Base-by-base conservation (phyloP, 2,888 invertebrate genomes). In the Chrysolina americana region DNA sequence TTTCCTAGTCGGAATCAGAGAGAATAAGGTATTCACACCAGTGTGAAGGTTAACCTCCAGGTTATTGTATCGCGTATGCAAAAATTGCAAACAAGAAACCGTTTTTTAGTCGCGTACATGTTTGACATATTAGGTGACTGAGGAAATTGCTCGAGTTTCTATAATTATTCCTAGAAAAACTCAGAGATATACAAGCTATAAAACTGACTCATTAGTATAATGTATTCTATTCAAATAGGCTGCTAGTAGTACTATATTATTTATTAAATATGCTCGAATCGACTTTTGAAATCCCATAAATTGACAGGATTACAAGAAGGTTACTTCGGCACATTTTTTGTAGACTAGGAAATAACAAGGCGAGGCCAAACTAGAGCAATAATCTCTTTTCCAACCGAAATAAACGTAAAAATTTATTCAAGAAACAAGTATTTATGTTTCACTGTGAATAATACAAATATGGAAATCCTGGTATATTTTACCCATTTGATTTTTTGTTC, bases 21-120 rank as follows among this genome's bases (percentile, higher is more conserved):
- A 9, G 28, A 36, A 59, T 59, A 11, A 28, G 28, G 59, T 28
- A 59, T 36, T 64, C 53, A 70, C 47, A 70, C 53, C 70, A 70
- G 50, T 53, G 70, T 70, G 70, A 70, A 70, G 70, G 65, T 70
- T 70, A 56, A 70, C 21, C 70, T 50, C 15, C 50, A 5, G 48
- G 70, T 17, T 41, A 70, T 23, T 21, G 21, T 48, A 15, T 63
- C 63, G 21, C 41, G 21, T 47, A 47, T 50, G 47, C 41, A 64
- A 65, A 47, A 44, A 59, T 28, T 50, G 47, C 41, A 64, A 65
- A 47, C 56, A 59, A 59, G 53, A 68, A 70, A 48, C 48, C 9
- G 17, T 63, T 41, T 44, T 21, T 69, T 17, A n/a, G 65, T 23
- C 13, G 11, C 44, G 11, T 66, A 1, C 8, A 9, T 23, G 21